Evolutionary conservation across 1,140 invertebrate genomes (phyloP).

Genomic region (Brachionus angularis): DNA sequence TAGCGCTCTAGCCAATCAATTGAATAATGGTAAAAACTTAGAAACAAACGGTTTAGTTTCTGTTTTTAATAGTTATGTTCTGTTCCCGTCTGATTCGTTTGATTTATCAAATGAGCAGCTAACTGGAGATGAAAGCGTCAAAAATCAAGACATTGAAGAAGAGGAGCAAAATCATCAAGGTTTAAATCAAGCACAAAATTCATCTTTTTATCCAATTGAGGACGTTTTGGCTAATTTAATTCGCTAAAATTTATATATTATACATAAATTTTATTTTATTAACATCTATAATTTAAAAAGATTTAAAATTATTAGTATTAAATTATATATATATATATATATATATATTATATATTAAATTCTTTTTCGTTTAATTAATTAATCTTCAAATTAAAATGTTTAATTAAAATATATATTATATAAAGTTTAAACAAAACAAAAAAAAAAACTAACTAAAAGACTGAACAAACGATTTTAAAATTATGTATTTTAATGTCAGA

Average conservation of each 20-base stretch:
- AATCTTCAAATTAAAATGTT: not conserved
- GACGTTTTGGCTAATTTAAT: constrained; percentile 41
- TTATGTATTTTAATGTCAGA: not conserved
- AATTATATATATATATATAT: too few relatives aligned
- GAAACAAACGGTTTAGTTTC: constrained; percentile 5
- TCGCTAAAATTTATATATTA: not conserved
- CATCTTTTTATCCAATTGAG: constrained; percentile 3
- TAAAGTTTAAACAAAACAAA: not conserved
- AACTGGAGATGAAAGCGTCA: not conserved
- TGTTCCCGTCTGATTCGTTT: constrained; percentile 31
- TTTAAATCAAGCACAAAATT: not conserved
- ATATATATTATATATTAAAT: not conserved
- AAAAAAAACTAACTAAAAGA: too few relatives aligned
- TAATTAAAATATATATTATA: not conserved
- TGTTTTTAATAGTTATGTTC: constrained; percentile 27
- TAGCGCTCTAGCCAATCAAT: not conserved
- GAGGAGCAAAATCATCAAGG: not conserved
- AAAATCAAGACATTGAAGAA: not conserved
- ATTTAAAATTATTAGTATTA: too few relatives aligned
- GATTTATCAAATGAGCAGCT: constrained; percentile 18
- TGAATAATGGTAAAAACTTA: too few relatives aligned
- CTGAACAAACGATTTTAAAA: too few relatives aligned
- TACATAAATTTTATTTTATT: not conserved
- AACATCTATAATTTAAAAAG: not conserved
- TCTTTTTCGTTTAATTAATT: not conserved